phyloP scores from a whole-genome alignment of 2,888 invertebrate genomes.

The Latrodectus hesperus region DNA sequence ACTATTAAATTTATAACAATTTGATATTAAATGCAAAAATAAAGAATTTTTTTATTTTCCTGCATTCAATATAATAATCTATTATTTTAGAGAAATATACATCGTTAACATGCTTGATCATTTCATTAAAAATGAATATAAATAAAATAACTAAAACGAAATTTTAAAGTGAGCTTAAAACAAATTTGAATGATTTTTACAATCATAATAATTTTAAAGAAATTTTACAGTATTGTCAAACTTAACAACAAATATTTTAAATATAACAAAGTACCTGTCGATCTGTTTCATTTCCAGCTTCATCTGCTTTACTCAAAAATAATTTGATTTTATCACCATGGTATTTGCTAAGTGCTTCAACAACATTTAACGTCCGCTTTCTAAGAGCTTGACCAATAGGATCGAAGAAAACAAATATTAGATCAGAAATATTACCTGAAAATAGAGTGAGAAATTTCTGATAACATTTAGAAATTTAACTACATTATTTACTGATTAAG shows the following conservation, averaged over 20 bases:
- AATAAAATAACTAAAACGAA: too few relatives aligned
- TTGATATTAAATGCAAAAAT: too few relatives aligned
- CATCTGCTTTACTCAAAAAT: slow-evolving; percentile 79
- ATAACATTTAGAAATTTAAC: too few relatives aligned
- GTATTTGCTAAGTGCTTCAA: slow-evolving; percentile 77
- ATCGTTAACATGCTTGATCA: too few relatives aligned
- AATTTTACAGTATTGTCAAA: neutral
- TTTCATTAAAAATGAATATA: too few relatives aligned
- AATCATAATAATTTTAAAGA: too few relatives aligned
- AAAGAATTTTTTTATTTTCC: too few relatives aligned
- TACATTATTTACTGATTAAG: neutral
- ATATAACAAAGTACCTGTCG: slow-evolving; percentile 75
- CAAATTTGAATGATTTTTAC: too few relatives aligned
- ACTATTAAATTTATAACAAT: too few relatives aligned
- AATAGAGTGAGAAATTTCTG: neutral
- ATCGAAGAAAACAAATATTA: slow-evolving; percentile 80
- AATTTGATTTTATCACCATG: slow-evolving; percentile 78
- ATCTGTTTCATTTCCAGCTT: slow-evolving; percentile 79
- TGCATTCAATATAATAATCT: too few relatives aligned
- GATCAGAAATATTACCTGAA: slow-evolving; percentile 76
- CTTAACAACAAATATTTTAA: neutral
- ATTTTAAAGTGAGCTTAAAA: too few relatives aligned
- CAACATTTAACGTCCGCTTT: slow-evolving; percentile 78
- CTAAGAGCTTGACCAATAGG: slow-evolving; percentile 80
- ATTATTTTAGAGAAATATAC: too few relatives aligned